Base-by-base conservation (phyloP, 2,888 invertebrate genomes). In the Bimastos eiseni region DNA sequence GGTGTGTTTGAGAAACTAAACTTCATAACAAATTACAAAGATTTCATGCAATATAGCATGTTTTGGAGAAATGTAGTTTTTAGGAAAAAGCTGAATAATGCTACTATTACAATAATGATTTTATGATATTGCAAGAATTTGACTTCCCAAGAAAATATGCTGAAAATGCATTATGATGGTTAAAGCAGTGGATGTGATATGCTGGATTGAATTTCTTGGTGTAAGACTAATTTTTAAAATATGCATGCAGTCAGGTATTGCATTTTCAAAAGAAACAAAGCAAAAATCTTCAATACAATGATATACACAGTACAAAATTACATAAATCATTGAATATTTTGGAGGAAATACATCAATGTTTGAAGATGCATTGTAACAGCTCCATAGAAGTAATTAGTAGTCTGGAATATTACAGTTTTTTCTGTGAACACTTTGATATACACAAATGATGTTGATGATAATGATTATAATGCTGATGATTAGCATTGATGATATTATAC, bases 1-100 rank as follows among this genome's bases (percentile, higher is more conserved):
- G 98, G 98, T 98, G 95, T 96, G 96, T 89, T 70, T 70, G 70
- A 70, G 70, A n/a, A n/a, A 70, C n/a, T 70, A n/a, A 30, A 70
- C n/a, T 70, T 11, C 70, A 70, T n/a, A 1, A 8, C 30, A 17
- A n/a, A n/a, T 6, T 70, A 70, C n/a, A 70, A 13, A n/a, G 70
- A 70, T 70, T 30, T 70, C 21, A n/a, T 70, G n/a, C 70, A 70
- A n/a, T 70, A n/a, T 6, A 30, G 0, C 30, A 70, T n/a, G n/a
- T 70, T 70, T n/a, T 70, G 70, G 70, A 70, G n/a, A 70, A 70
- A n/a, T 70, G 30, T n/a, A 70, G 30, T 70, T 70, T 30, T 70
- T 8, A 70, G 30, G 30, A 70, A n/a, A 49, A 49, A 49, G 49
- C 49, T 21, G 49, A 21, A 49, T 17, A 49, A 49, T 49, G 1